Conservation (phyloP, 1,140 invertebrate genomes). For the Lepidurus couesii region DNA sequence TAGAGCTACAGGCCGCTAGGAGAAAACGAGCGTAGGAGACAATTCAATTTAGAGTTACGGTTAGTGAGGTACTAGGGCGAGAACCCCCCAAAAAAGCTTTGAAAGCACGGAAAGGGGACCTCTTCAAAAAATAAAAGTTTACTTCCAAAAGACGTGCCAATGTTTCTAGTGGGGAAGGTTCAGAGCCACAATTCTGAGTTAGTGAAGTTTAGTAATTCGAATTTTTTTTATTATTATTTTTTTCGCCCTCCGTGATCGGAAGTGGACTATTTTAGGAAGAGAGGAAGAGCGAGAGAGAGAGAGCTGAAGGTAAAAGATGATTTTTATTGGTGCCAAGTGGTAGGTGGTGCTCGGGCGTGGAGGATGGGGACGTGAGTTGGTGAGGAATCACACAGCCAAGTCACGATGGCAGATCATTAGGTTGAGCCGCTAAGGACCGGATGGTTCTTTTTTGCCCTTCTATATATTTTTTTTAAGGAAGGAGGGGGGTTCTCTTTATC, state of each 20-base stretch:
- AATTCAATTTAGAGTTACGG: background rate
- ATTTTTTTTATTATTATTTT: background rate
- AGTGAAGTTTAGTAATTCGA: background rate
- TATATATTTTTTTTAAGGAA: background rate
- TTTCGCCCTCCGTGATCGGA: background rate
- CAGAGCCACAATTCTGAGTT: no score
- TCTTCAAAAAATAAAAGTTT: background rate
- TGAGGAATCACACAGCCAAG: slow-evolving; percentile 13
- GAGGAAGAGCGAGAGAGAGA: background rate
- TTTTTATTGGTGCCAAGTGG: slow-evolving; percentile 6
- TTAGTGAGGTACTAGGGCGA: background rate
- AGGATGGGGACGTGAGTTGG: background rate
- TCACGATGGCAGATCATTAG: slow-evolving; percentile 21
- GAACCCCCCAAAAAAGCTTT: background rate
- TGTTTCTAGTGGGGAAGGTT: background rate
- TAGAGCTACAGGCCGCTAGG: background rate
- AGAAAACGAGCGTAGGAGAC: background rate
- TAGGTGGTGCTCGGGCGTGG: background rate
- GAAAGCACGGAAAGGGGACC: background rate
- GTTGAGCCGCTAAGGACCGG: slow-evolving; percentile 9
- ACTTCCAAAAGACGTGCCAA: background rate
- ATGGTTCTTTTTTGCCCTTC: background rate
- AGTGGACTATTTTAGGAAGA: background rate
- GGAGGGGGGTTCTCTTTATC: background rate
- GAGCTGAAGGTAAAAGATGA: background rate